These are phyloP conservation scores for Muscicapa striata DNA, from an alignment of 2,797 vertebrate genomes.

Conservation along the genomic window DNA sequence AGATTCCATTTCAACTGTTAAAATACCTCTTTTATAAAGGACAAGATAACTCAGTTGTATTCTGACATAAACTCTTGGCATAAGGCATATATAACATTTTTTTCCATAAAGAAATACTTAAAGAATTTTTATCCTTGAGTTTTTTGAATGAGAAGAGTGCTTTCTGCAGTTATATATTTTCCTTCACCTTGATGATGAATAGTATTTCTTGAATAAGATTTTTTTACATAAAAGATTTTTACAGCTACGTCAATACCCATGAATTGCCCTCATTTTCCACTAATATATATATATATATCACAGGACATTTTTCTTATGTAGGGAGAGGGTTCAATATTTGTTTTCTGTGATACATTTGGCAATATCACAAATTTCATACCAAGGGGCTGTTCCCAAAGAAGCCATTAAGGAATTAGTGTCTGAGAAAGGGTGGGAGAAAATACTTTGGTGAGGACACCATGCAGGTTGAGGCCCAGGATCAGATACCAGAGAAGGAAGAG, in stretches of 20 bases:
- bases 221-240: neutral
- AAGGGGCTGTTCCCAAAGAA: neutral
- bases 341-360: neutral
- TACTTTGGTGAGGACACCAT: neutral
- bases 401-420: neutral
- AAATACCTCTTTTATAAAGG: neutral
- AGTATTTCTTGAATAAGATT: neutral
- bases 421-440: neutral
- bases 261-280: neutral
- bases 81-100: neutral
- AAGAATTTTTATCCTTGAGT: neutral
- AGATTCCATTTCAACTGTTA: neutral
- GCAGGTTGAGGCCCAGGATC: neutral
- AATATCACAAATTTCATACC: neutral
- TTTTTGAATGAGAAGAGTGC: neutral
- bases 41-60: neutral
- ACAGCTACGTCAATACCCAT: neutral
- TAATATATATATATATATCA: neutral
- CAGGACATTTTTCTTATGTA: neutral
- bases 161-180: neutral
- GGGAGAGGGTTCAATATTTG: neutral
- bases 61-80: neutral
- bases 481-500: neutral
- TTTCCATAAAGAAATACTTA: neutral
- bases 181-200: neutral